Conservation (phyloP, 2,113 vertebrate species). For the Turdus rufiventris region DNA sequence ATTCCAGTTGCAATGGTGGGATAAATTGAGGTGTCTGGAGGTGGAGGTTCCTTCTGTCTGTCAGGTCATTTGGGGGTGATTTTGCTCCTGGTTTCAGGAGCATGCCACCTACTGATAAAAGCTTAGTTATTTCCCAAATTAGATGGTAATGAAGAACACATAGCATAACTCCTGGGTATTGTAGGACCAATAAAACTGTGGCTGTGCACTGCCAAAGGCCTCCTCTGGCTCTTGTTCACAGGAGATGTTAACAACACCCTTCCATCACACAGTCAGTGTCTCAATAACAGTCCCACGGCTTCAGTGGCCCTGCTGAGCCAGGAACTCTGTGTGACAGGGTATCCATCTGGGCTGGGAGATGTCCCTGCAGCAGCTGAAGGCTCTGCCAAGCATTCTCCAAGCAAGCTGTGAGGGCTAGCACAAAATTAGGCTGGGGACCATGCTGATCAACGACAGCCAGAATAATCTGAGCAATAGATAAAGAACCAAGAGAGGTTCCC, state of each 20-base stretch:
- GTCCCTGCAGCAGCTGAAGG: neutral
- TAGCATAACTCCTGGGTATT: neutral
- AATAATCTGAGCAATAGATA: conserved; percentile 21
- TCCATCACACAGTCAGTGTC: neutral
- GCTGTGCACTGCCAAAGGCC: neutral
- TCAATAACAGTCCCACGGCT: neutral
- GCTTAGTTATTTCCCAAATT: neutral
- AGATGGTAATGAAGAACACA: neutral
- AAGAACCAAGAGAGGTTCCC: conserved; percentile 15
- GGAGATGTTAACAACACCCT: neutral
- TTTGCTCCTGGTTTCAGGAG: neutral
- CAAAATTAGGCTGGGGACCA: neutral
- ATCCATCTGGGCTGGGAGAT: conserved; percentile 1
- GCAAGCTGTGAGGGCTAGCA: neutral
- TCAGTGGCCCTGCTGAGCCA: neutral
- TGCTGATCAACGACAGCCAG: neutral
- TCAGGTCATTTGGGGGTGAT: neutral
- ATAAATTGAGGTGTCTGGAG: neutral
- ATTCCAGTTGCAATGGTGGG: neutral
- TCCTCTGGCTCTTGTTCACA: neutral
- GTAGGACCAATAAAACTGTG: neutral
- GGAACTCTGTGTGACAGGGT: neutral
- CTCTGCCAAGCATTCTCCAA: neutral
- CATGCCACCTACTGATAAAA: neutral
- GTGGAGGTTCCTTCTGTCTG: neutral